These are phyloP conservation scores for Trilocha varians DNA, from an alignment of 2,888 invertebrate genomes.

Conservation along the genomic window DNA sequence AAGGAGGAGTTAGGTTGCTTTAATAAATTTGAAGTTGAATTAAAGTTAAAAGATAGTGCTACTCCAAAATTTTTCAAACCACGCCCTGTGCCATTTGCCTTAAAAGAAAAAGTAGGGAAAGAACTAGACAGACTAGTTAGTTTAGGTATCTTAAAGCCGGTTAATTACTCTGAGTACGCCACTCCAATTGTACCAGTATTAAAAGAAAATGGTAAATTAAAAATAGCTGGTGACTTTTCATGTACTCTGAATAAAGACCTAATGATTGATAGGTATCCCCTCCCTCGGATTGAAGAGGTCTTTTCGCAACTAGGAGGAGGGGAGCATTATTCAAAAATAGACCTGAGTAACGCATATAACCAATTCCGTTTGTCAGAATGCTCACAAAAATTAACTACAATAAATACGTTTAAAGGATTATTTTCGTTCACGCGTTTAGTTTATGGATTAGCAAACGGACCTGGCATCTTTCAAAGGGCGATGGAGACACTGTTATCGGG, in stretches of 20 bases:
- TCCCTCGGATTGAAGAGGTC: slow-evolving; percentile 18
- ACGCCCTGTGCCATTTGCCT: slow-evolving; percentile 20
- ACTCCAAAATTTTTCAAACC: slow-evolving; percentile 17
- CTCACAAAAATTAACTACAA: slow-evolving; percentile 15
- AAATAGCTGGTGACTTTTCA: slow-evolving; percentile 7
- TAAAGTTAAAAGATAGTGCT: slow-evolving; percentile 11
- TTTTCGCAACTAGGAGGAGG: slow-evolving; percentile 16
- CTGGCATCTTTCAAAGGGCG: slow-evolving; percentile 29
- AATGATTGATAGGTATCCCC: slow-evolving; percentile 18
- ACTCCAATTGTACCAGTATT: slow-evolving; percentile 7
- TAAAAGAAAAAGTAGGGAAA: slow-evolving; percentile 17
- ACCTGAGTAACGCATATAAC: slow-evolving; percentile 17
- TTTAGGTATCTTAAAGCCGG: slow-evolving; percentile 17
- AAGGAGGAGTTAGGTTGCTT: slow-evolving; percentile 11
- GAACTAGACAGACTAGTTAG: slow-evolving; percentile 13
- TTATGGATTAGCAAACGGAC: slow-evolving; percentile 26
- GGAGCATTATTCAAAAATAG: slow-evolving; percentile 12
- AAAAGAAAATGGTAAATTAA: slow-evolving; percentile 4
- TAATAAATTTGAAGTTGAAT: slow-evolving; percentile 11
- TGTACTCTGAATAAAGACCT: slow-evolving; percentile 11
- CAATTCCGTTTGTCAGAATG: slow-evolving; percentile 11
- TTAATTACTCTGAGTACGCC: slow-evolving; percentile 8
- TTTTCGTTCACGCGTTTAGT: slow-evolving; percentile 22
- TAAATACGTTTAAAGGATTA: slow-evolving; percentile 23
- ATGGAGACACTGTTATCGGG: slow-evolving; percentile 22